phyloP scores from a whole-genome alignment of 2,888 invertebrate species.

The Digitonthophagus gazella region DNA sequence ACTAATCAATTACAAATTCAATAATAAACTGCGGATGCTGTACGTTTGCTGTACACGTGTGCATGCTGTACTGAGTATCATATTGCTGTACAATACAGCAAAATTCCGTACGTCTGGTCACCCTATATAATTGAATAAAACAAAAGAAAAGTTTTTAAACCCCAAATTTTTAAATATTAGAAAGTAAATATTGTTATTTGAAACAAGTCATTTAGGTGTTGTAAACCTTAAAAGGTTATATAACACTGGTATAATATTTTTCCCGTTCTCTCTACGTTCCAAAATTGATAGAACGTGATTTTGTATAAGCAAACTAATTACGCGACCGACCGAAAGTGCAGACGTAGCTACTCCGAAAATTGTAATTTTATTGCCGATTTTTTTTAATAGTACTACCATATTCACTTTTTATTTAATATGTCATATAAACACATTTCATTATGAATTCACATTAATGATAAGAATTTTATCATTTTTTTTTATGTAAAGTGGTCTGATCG shows the following conservation, averaged over 20 bases:
- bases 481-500: background rate
- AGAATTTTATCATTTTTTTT: no score
- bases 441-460: background rate
- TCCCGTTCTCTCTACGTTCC: conserved; percentile 13
- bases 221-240: background rate
- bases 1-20: no score
- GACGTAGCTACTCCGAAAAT: conserved; percentile 22
- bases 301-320: conserved; percentile 40
- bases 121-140: no score
- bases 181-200: no score
- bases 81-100: no score
- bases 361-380: conserved; percentile 13
- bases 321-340: conserved; percentile 23
- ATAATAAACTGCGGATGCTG: no score
- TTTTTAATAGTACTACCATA: background rate
- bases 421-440: background rate
- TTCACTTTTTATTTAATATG: background rate
- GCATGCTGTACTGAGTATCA: no score
- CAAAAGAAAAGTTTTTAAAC: no score
- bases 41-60: no score
- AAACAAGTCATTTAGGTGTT: no score
- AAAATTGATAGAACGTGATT: conserved; percentile 35
- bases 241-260: conserved; percentile 4
- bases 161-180: no score
- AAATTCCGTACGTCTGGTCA: no score